phyloP scores from a whole-genome alignment of 2,888 invertebrate genomes.

The Fragum whitleyi region DNA sequence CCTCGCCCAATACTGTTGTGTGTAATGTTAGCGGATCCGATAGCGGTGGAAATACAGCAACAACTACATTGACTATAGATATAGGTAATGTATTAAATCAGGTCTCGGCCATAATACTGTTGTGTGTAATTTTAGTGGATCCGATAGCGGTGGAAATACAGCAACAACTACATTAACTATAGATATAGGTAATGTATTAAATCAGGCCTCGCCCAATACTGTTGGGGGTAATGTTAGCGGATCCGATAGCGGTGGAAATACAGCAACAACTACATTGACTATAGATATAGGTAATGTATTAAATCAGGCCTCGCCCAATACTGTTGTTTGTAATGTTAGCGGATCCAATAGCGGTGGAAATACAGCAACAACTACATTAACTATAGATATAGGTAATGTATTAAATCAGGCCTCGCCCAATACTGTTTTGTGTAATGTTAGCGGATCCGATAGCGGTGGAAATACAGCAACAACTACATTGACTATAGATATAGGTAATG shows the following conservation, averaged over 20 bases:
- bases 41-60: conserved; percentile 10
- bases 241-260: conserved; percentile 13
- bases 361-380: conserved; percentile 27
- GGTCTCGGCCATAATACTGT: background rate
- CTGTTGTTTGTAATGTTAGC: conserved; percentile 26
- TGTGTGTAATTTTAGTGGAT: too few relatives aligned
- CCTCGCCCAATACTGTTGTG: background rate
- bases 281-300: conserved; percentile 33
- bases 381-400: conserved; percentile 32
- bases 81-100: conserved; percentile 21
- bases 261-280: conserved; percentile 20
- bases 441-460: conserved; percentile 13
- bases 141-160: too few relatives aligned
- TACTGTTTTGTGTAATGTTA: conserved; percentile 26
- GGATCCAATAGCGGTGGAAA: conserved; percentile 20
- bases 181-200: conserved; percentile 14
- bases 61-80: conserved; percentile 22
- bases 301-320: conserved; percentile 24
- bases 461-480: conserved; percentile 24
- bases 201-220: background rate
- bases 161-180: too few relatives aligned
- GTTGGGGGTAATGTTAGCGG: conserved; percentile 27
- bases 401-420: conserved; percentile 26
- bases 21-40: conserved; percentile 31
- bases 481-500: conserved; percentile 26